Percentiles rank a stretch among this genome's conserved stretches.
Conservation (phyloP, 2,113 vertebrate species). For the Riparia riparia region DNA sequence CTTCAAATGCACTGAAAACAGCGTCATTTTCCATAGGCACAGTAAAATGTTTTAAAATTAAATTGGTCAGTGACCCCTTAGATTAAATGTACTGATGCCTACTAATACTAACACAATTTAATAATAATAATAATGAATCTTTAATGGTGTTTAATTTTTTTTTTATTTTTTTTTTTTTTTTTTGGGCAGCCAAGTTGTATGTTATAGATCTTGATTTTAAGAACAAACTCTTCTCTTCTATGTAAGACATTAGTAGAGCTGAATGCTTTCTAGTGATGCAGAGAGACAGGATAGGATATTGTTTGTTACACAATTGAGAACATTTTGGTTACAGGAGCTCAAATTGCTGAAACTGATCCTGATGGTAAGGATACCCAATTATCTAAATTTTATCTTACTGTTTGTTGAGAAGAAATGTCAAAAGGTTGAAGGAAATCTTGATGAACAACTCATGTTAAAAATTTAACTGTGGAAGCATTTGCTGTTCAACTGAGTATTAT, state of each 20-base stretch:
- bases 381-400: slow-evolving; percentile 20
- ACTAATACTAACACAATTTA: neutral
- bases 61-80: neutral
- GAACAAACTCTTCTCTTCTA: neutral
- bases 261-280: neutral
- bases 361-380: slow-evolving; percentile 9
- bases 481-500: neutral
- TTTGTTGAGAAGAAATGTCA: slow-evolving; percentile 7
- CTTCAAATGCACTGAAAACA: neutral
- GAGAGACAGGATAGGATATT: slow-evolving; percentile 4
- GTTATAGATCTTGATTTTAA: neutral
- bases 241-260: neutral
- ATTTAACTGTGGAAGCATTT: neutral
- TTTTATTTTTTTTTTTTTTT: neutral
- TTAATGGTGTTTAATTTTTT: neutral
- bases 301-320: slow-evolving; percentile 19
- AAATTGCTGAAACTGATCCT: slow-evolving; percentile 48
- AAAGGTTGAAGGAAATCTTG: neutral
- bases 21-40: neutral
- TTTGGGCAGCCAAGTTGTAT: neutral
- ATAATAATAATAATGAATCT: neutral
- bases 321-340: slow-evolving; percentile 31
- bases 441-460: neutral
- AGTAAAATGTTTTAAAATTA: neutral
- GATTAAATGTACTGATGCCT: neutral